A percentile compares a stretch with the other conserved stretches of the same genome.
Conservation (phyloP, 1,140 invertebrate genomes). For the Atta cephalotes region DNA sequence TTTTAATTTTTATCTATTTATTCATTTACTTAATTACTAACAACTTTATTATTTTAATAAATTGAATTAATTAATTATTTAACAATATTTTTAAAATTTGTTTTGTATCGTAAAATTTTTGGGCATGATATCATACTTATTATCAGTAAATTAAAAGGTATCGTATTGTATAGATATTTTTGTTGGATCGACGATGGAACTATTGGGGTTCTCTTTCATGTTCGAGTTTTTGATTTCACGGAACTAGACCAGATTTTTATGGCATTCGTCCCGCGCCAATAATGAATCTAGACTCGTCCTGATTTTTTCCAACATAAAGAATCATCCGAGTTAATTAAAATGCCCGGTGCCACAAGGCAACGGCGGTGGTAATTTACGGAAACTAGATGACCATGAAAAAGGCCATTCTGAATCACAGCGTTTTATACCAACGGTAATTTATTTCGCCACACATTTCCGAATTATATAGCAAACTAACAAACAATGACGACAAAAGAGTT, state of each 20-base stretch:
- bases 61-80: background rate
- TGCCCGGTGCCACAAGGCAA: slow-evolving; percentile 5
- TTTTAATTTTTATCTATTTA: background rate
- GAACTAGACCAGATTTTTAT: slow-evolving; percentile 57
- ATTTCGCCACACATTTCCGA: background rate
- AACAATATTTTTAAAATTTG: background rate
- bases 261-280: slow-evolving; percentile 28
- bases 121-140: too few relatives aligned
- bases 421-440: slow-evolving; percentile 33
- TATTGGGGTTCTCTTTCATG: background rate
- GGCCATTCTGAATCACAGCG: background rate
- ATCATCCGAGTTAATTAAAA: slow-evolving; percentile 69
- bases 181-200: background rate
- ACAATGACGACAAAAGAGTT: slow-evolving; percentile 2
- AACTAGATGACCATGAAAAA: slow-evolving; percentile 49
- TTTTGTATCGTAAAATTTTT: background rate
- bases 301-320: slow-evolving; percentile 57
- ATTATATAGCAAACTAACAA: background rate
- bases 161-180: background rate
- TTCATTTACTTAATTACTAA: background rate
- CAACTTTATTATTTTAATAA: background rate
- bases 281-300: slow-evolving; percentile 62
- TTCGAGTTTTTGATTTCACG: slow-evolving; percentile 8
- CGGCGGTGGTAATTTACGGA: slow-evolving; percentile 56
- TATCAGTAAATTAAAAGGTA: background rate